A percentile compares a stretch with the other conserved stretches of the same genome.
Evolutionary conservation across 1,140 invertebrate species (phyloP).

Genomic region (Arion vulgaris): DNA sequence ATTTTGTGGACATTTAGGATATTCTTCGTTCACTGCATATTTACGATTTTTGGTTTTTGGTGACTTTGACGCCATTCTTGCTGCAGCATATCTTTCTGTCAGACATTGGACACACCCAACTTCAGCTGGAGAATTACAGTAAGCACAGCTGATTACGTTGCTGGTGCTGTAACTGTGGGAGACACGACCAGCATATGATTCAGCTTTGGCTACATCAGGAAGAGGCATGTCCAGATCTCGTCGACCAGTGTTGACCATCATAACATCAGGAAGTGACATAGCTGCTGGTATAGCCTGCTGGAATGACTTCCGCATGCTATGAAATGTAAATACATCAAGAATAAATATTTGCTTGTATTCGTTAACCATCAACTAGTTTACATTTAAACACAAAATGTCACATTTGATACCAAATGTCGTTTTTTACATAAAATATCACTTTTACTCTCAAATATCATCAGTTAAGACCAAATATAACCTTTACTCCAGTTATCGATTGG

Average conservation of each 20-base stretch:
- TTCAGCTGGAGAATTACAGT: background rate
- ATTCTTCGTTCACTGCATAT: background rate
- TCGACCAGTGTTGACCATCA: slow-evolving; percentile 29
- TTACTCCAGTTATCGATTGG: too few relatives aligned
- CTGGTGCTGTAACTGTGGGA: slow-evolving; percentile 24
- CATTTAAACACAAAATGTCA: background rate
- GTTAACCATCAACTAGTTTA: too few relatives aligned
- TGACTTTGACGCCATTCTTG: background rate
- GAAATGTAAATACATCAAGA: too few relatives aligned
- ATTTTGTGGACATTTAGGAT: background rate
- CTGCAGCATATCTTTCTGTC: background rate
- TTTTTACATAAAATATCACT: background rate
- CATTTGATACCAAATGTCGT: too few relatives aligned
- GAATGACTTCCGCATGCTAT: slow-evolving; percentile 22
- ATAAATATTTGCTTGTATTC: too few relatives aligned
- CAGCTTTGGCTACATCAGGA: slow-evolving; percentile 23
- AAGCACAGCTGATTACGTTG: slow-evolving; percentile 1
- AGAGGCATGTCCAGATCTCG: background rate
- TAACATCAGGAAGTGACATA: background rate
- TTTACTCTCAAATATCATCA: too few relatives aligned
- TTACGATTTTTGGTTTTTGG: background rate
- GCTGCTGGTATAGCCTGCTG: slow-evolving; percentile 24
- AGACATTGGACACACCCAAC: background rate
- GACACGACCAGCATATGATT: slow-evolving; percentile 16
- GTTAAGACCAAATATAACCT: too few relatives aligned